Evolutionary conservation across 2,797 vertebrate species (phyloP).

Genomic region (Cottoperca gobio): DNA sequence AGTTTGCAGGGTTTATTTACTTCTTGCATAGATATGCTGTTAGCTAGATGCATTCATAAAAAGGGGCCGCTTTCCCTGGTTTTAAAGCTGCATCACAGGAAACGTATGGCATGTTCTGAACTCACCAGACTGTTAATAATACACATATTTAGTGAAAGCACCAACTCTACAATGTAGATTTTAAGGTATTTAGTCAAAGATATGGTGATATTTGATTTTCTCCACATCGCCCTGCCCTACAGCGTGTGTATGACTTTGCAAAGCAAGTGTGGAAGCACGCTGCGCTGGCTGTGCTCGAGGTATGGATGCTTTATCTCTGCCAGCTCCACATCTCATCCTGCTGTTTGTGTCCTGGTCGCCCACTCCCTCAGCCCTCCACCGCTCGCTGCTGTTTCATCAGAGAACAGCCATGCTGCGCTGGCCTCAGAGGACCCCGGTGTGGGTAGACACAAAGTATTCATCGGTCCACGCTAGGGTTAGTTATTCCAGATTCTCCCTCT

Average conservation of each 20-base stretch:
- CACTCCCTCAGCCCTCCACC: slow-evolving; percentile 69
- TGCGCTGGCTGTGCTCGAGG: slow-evolving; percentile 64
- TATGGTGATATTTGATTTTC: too few species aligned
- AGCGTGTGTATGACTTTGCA: slow-evolving; percentile 58
- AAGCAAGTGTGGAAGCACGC: slow-evolving; percentile 54
- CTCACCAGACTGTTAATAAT: too few species aligned
- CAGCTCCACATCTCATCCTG: slow-evolving; percentile 73
- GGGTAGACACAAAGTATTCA: slow-evolving; percentile 64
- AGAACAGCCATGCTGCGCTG: slow-evolving; percentile 69
- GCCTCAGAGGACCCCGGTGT: slow-evolving; percentile 68
- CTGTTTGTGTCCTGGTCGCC: slow-evolving; percentile 77
- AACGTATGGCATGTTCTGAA: too few species aligned
- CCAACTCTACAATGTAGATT: too few species aligned
- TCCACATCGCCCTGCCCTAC: too few species aligned
- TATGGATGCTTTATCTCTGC: slow-evolving; percentile 71
- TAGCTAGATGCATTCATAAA: slow-evolving; percentile 40
- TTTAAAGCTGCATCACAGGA: too few species aligned
- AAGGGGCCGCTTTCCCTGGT: background rate
- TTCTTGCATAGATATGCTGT: slow-evolving; percentile 42
- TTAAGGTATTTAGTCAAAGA: too few species aligned
- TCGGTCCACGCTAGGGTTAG: slow-evolving; percentile 46
- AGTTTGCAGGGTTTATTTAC: slow-evolving; percentile 32
- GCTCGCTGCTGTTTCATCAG: slow-evolving; percentile 72
- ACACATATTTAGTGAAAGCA: too few species aligned
- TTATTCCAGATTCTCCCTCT: slow-evolving; percentile 57